phyloP scores from a whole-genome alignment of 2,113 vertebrate species.

The Oreochromis spilurus region DNA sequence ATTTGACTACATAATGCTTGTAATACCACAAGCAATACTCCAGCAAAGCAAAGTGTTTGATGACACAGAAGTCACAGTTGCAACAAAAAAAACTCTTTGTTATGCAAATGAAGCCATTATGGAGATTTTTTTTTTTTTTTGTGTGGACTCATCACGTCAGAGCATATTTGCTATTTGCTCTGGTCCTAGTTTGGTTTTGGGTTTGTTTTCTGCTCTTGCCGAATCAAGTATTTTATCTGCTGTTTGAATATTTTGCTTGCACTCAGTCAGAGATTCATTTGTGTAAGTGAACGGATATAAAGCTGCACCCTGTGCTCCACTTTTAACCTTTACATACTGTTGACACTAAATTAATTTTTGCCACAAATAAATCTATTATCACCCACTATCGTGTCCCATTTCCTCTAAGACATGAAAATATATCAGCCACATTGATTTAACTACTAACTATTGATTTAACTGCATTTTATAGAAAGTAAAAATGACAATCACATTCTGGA shows the following conservation, averaged over 20 bases:
- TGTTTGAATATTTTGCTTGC: constrained; percentile 45
- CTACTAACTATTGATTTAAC: neutral
- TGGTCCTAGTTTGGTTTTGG: neutral
- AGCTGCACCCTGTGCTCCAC: constrained; percentile 41
- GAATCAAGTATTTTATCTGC: constrained; percentile 43
- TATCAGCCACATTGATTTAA: neutral
- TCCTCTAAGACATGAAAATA: neutral
- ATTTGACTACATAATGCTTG: neutral
- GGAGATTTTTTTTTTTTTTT: neutral
- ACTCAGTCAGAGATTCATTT: constrained; percentile 42
- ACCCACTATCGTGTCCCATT: neutral
- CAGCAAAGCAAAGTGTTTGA: constrained; percentile 6
- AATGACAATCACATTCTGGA: neutral
- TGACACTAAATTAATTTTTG: neutral
- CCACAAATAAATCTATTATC: neutral
- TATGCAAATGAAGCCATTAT: constrained; percentile 53
- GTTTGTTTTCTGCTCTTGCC: constrained; percentile 16
- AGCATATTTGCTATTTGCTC: constrained; percentile 53
- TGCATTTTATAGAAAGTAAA: neutral
- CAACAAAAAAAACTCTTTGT: constrained; percentile 34
- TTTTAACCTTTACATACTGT: constrained; percentile 5
- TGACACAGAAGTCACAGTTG: constrained; percentile 17
- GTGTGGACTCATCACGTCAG: constrained; percentile 8
- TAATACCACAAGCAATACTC: neutral
- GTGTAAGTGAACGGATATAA: constrained; percentile 52